phyloP scores from a whole-genome alignment of 2,113 vertebrate genomes.

The Platichthys flesus region DNA sequence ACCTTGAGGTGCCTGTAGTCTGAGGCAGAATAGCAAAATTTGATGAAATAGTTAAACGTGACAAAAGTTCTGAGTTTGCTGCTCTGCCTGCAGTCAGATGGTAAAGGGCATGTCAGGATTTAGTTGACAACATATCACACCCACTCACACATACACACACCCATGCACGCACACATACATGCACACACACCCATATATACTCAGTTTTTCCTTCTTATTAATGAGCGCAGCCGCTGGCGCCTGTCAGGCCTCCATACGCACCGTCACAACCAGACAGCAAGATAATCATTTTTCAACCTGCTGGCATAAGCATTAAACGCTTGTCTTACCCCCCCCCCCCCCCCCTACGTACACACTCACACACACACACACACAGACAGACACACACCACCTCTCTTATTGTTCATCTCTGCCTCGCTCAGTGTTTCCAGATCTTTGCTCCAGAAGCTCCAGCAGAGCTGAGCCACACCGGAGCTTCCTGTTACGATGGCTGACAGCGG shows the following conservation, averaged over 20 bases:
- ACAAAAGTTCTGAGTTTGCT: slow-evolving; percentile 48
- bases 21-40: slow-evolving; percentile 47
- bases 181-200: slow-evolving; percentile 31
- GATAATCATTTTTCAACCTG: slow-evolving; percentile 84
- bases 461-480: slow-evolving; percentile 62
- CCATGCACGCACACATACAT: too few relatives aligned
- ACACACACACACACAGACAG: neutral
- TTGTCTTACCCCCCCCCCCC: slow-evolving; percentile 8
- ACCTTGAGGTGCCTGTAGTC: neutral
- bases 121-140: slow-evolving; percentile 51
- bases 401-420: slow-evolving; percentile 8
- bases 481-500: slow-evolving; percentile 37
- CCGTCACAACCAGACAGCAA: slow-evolving; percentile 64
- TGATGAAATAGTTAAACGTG: slow-evolving; percentile 59
- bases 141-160: too few relatives aligned
- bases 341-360: neutral
- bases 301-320: slow-evolving; percentile 81
- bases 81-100: slow-evolving; percentile 56
- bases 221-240: slow-evolving; percentile 68
- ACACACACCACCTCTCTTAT: neutral
- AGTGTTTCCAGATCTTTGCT: slow-evolving; percentile 63
- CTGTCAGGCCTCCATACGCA: slow-evolving; percentile 68
- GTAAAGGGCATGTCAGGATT: slow-evolving; percentile 66
- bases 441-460: slow-evolving; percentile 63
- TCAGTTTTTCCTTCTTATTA: slow-evolving; percentile 44